phyloP scores from a whole-genome alignment of 92 coral and sea anemone species.

The Porites evermanni region DNA sequence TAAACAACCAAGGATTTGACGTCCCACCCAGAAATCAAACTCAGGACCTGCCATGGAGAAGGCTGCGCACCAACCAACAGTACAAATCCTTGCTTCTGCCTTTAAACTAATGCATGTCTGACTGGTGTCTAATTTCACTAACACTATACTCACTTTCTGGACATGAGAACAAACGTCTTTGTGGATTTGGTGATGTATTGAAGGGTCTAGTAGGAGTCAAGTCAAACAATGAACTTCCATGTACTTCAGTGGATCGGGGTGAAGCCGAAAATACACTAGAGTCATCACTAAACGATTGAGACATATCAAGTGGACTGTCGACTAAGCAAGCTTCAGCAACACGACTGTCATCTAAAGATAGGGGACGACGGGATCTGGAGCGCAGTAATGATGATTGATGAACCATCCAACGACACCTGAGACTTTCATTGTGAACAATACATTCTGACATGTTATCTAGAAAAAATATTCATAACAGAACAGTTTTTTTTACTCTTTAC shows the following conservation, averaged over 20 bases:
- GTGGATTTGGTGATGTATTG: slow-evolving; percentile 8
- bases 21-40: too few relatives aligned
- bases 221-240: background rate
- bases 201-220: background rate
- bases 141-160: background rate
- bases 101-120: too few relatives aligned
- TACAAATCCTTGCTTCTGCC: too few relatives aligned
- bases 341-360: slow-evolving; percentile 54
- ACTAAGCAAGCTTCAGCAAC: slow-evolving; percentile 39
- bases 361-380: slow-evolving; percentile 58
- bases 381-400: slow-evolving; percentile 1
- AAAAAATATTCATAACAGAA: too few relatives aligned
- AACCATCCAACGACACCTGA: background rate
- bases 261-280: slow-evolving; percentile 33
- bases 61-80: too few relatives aligned
- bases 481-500: too few relatives aligned
- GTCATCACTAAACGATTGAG: slow-evolving; percentile 7
- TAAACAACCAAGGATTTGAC: too few relatives aligned
- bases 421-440: background rate
- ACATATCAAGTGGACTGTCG: background rate
- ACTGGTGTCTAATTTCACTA: background rate
- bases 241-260: slow-evolving; percentile 8
- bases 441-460: background rate
- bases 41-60: too few relatives aligned
- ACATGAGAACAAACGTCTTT: background rate